A percentile compares a stretch with the other conserved stretches of the same genome.
These are phyloP conservation scores for Dolichallabes microphthalmus DNA, from an alignment of 2,113 vertebrate species.

Conservation along the genomic window DNA sequence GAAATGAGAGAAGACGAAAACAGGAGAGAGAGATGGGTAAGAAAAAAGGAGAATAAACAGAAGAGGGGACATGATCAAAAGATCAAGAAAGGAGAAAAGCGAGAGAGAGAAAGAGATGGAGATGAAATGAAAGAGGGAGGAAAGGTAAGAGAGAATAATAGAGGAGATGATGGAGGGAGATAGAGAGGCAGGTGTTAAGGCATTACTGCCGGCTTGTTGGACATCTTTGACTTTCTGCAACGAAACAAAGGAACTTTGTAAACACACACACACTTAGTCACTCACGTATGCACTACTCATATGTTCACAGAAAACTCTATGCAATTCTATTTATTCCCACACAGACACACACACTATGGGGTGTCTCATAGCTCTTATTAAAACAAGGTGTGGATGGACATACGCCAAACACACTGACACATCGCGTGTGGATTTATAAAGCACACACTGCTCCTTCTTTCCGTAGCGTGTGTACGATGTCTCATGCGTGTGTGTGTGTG, in stretches of 20 bases:
- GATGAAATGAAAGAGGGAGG: not conserved
- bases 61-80: not conserved
- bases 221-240: conserved; percentile 52
- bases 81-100: not conserved
- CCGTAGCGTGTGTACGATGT: not conserved
- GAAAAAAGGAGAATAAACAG: no score
- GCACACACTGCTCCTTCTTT: not conserved
- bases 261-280: conserved; percentile 11
- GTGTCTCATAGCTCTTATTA: conserved; percentile 9
- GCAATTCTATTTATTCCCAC: conserved; percentile 10
- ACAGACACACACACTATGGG: conserved; percentile 16
- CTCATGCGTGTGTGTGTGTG: not conserved
- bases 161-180: not conserved
- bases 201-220: not conserved
- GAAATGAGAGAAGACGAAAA: not conserved
- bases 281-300: not conserved
- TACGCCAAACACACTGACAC: conserved; percentile 9
- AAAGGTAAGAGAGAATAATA: not conserved
- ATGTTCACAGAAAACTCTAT: not conserved
- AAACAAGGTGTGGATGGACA: conserved; percentile 23
- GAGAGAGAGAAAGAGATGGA: no score
- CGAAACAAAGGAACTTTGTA: conserved; percentile 48
- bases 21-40: not conserved
- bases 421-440: conserved; percentile 21
- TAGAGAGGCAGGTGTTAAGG: conserved; percentile 24